Conservation (phyloP, 2,888 invertebrate species). For the Trichogramma evanescens region DNA sequence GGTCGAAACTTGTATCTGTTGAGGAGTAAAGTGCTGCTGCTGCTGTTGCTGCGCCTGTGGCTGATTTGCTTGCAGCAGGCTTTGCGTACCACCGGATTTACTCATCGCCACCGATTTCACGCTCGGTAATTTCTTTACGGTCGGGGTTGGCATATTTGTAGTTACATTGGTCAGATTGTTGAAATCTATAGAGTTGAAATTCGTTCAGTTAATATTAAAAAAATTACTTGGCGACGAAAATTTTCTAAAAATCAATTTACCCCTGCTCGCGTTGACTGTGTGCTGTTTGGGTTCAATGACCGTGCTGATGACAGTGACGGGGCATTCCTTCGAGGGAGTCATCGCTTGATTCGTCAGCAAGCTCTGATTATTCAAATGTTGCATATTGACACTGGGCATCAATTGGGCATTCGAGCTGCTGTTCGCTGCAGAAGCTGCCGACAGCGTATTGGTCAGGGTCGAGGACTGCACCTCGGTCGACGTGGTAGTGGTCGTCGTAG, state of each 20-base stretch:
- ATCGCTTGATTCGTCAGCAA: not conserved
- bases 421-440: slow-evolving; percentile 37
- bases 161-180: slow-evolving; percentile 6
- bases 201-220: not conserved
- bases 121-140: slow-evolving; percentile 33
- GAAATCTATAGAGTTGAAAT: slow-evolving; percentile 4
- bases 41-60: too few relatives aligned
- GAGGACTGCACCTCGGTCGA: slow-evolving; percentile 6
- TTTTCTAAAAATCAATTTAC: not conserved
- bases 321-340: slow-evolving; percentile 6
- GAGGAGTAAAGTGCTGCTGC: slow-evolving; percentile 44
- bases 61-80: slow-evolving; percentile 41
- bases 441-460: slow-evolving; percentile 7
- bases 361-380: too few relatives aligned
- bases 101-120: slow-evolving; percentile 42
- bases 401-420: slow-evolving; percentile 40
- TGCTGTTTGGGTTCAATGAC: slow-evolving; percentile 17
- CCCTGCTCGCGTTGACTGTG: slow-evolving; percentile 9
- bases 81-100: slow-evolving; percentile 40
- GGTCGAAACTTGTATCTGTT: slow-evolving; percentile 45
- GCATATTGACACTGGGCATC: not conserved
- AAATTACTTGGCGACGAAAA: not conserved
- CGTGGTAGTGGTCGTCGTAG: slow-evolving; percentile 26
- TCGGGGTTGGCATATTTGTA: slow-evolving; percentile 23
- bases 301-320: slow-evolving; percentile 9